Evolutionary conservation across 1,140 invertebrate genomes (phyloP), one percentile per base, ranked within the genome.

Genomic region (Mercenaria mercenaria): DNA sequence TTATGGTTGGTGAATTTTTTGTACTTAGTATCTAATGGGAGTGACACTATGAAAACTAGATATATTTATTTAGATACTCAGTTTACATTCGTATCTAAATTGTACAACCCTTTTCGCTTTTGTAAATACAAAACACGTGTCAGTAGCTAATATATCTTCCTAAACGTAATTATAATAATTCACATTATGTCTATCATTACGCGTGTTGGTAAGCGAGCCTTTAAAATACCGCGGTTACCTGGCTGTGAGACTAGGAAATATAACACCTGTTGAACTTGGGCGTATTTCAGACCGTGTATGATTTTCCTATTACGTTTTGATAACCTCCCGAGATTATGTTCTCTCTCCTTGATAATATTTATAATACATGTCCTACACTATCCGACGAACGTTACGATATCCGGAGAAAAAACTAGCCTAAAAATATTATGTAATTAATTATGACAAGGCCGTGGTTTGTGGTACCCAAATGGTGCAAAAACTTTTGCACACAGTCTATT

Each of bases 261-360:
- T 10, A 64, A 64, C 59, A 64, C 59, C 59, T 64, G 59, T 64
- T 64, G 59, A 64, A 64, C 59, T 29, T 56, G 59, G 59, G 59
- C 59, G 59, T 64, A 64, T 29, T 10, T n/a, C n/a, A 29, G 59
- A 64, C n/a, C n/a, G 59, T 29, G 59, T 64, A 64, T 64, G 59
- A 64, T 29, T 64, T 64, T 29, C 26, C 15, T 64, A 64, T 64
- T 29, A 64, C 59, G 20, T 64, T n/a, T n/a, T 29, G 59, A 64
- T 64, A 64, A 64, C 59, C 59, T 29, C 1, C 15, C 10, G 4
- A 26, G 59, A 64, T 26, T 29, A 29, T 15, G 59, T 23, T 43
- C 41, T 37, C 76, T 79, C 76, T 79, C 47, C 34, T 72, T 37
- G 67, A 39, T 72, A 72, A 72, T 41, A 15, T 41, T 20, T 8